These are phyloP conservation scores for Thereva unica DNA, from an alignment of 2,888 invertebrate species.

Conservation along the genomic window DNA sequence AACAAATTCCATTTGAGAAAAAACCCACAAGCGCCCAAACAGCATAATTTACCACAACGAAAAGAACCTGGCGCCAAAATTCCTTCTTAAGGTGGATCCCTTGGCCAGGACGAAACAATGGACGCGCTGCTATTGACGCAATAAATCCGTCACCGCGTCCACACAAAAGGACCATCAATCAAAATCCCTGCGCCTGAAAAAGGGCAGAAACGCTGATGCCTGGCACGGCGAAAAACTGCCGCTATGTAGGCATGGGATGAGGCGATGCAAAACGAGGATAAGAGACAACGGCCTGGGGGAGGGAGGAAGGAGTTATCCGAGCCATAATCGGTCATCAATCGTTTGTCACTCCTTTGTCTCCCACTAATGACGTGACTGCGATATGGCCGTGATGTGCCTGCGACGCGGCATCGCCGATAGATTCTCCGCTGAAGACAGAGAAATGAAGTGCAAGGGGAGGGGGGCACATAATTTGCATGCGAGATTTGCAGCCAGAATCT, in stretches of 20 bases:
- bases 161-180: constrained; percentile 31
- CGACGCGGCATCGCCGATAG: no score
- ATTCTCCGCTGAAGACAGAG: no score
- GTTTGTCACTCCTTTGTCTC: constrained; percentile 31
- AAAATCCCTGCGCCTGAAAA: constrained; percentile 23
- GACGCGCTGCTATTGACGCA: constrained; percentile 8
- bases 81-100: constrained; percentile 21
- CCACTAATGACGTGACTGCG: constrained; percentile 7
- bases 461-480: no score
- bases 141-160: constrained; percentile 25
- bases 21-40: background rate
- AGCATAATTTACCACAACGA: constrained; percentile 12
- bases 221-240: background rate
- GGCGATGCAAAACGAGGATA: constrained; percentile 19
- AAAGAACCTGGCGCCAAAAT: constrained; percentile 26
- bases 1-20: no score
- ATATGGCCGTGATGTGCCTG: background rate
- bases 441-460: no score
- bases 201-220: background rate
- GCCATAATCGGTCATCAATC: constrained; percentile 27
- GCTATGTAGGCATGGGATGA: background rate
- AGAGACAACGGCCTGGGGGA: background rate
- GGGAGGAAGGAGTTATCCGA: background rate
- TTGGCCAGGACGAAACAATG: constrained; percentile 13
- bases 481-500: no score